Evolutionary conservation across 2,113 vertebrate genomes (phyloP).

Genomic region (Ictidomys tridecemlineatus): DNA sequence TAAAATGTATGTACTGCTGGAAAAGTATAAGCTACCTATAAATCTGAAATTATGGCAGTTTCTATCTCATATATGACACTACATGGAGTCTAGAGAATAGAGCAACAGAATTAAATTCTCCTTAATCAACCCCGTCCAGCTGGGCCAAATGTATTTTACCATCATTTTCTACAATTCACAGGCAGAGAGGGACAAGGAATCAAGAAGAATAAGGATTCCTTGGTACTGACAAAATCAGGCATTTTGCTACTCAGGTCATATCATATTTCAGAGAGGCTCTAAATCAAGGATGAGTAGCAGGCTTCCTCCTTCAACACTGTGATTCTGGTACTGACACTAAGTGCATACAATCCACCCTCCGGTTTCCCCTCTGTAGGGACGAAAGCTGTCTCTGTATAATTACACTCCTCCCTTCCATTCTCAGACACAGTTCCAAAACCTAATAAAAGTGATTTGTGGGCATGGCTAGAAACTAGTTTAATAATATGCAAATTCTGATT

Average conservation of each 20-base stretch:
- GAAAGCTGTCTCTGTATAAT: neutral
- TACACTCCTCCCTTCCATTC: neutral
- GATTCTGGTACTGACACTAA: neutral
- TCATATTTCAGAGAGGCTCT: neutral
- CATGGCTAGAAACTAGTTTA: neutral
- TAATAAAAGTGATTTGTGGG: neutral
- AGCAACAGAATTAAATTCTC: neutral
- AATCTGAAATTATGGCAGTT: neutral
- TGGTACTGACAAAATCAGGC: neutral
- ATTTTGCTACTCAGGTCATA: neutral
- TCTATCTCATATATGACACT: neutral
- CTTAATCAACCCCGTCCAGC: neutral
- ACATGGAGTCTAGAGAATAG: neutral
- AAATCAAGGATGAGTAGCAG: neutral
- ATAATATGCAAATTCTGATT: neutral
- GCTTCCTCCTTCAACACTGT: neutral
- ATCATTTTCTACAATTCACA: neutral
- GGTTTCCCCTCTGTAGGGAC: neutral
- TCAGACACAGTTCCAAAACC: neutral
- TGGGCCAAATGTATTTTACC: neutral
- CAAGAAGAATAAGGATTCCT: neutral
- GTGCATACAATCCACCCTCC: neutral
- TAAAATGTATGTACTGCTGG: neutral
- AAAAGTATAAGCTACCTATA: neutral
- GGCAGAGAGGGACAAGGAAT: neutral